Evolutionary conservation across 2,113 vertebrate species (phyloP), one percentile per base, ranked within the genome.

Genomic region (Pristiophorus japonicus): DNA sequence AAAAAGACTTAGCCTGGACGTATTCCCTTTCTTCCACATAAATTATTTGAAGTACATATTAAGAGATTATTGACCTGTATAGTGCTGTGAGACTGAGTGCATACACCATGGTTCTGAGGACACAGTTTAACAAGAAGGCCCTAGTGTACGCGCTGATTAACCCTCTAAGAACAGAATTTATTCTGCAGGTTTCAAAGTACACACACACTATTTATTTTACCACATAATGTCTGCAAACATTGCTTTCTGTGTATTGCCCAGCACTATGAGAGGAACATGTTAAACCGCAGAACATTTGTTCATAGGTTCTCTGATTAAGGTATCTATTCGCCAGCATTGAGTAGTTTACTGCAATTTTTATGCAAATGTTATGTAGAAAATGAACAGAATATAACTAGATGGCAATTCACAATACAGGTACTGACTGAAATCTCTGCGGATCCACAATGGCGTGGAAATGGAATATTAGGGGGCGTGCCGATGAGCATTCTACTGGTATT

Each of bases 21-120:
- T 70, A 94, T 94, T 94, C 66, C 45, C 65, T 94, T 70, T 70
- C 93, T 70, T 70, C 42, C 70, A 94, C 93, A 94, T 94, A 70
- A 94, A 94, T 94, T 94, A 94, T 24, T 67, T 94, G 42, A 70
- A 70, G 93, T 94, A 94, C 42, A 94, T 94, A 94, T 94, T 67
- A 94, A 94, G 93, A 94, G 65, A 94, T 70, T 94, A 94, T 94
- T 94, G 66, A 94, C 93, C 65, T 73, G 66, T 47, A 47, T 70
- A 51, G 66, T 73, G 63, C 22, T 70, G 38, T 94, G 24, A 70
- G 93, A 51, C 87, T 90, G 87, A 90, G 87, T 90, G 10, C 45
- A 94, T 30, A 47, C 42, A 94, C 38, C 65, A 51, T 51, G 27
- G 30, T 94, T 51, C 38, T 38, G 91, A 67, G 63, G 91, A 45